Percentiles rank a stretch among this genome's conserved stretches.
These are phyloP conservation scores for Epinotia brunnichana DNA, from an alignment of 2,888 invertebrate species.

Conservation along the genomic window DNA sequence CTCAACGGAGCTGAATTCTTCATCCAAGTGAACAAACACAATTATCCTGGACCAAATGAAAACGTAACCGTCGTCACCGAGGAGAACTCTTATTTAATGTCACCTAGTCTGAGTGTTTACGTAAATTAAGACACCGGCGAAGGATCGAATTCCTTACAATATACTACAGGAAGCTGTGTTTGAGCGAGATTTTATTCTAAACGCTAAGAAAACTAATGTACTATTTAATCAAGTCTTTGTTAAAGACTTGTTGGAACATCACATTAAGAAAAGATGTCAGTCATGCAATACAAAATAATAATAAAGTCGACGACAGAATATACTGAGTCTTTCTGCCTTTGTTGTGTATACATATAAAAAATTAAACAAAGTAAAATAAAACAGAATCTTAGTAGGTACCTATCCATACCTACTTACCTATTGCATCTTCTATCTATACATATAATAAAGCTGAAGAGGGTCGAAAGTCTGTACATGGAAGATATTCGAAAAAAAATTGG, in stretches of 20 bases:
- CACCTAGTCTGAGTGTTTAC: conserved; percentile 74
- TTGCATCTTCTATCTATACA: too few species aligned
- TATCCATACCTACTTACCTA: too few species aligned
- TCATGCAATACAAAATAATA: background rate
- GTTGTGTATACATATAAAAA: too few species aligned
- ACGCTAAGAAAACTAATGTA: background rate
- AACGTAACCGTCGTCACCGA: conserved; percentile 61
- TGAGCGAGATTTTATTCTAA: background rate
- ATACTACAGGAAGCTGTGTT: background rate
- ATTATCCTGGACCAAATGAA: conserved; percentile 65
- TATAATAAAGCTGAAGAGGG: too few species aligned
- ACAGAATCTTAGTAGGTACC: too few species aligned
- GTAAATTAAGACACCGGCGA: conserved; percentile 70
- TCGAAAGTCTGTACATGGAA: too few species aligned
- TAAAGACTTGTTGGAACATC: background rate
- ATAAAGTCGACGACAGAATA: too few species aligned
- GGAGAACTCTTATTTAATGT: conserved; percentile 65
- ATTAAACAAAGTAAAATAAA: too few species aligned
- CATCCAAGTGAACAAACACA: conserved; percentile 63
- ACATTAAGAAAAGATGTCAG: background rate
- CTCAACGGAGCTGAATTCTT: conserved; percentile 47
- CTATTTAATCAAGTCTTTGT: background rate
- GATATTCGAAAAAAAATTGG: too few species aligned
- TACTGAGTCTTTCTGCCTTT: too few species aligned
- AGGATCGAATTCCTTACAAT: conserved; percentile 57